Conservation (phyloP, 2,113 vertebrate genomes). For the Apeltes quadracus region DNA sequence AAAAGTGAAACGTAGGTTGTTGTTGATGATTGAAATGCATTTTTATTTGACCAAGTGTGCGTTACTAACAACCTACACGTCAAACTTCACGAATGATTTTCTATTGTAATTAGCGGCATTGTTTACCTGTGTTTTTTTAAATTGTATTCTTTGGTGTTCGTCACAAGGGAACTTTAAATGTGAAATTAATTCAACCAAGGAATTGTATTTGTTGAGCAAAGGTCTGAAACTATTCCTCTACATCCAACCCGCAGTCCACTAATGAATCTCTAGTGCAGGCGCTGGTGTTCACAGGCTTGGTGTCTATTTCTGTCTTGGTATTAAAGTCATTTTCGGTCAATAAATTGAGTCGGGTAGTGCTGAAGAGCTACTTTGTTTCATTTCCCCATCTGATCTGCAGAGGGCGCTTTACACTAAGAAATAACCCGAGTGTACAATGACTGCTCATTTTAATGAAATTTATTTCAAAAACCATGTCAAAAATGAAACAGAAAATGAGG, state of each 20-base stretch:
- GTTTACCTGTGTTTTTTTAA: constrained; percentile 23
- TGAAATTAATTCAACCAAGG: not conserved
- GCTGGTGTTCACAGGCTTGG: constrained; percentile 52
- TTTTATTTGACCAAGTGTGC: not conserved
- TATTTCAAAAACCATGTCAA: constrained; percentile 75
- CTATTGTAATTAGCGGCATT: not conserved
- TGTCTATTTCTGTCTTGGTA: constrained; percentile 12
- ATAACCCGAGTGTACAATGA: not conserved
- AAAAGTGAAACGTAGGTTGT: not conserved
- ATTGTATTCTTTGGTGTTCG: constrained; percentile 11
- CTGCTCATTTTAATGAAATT: constrained; percentile 59
- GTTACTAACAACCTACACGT: constrained; percentile 5
- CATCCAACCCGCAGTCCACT: constrained; percentile 16
- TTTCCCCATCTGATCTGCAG: constrained; percentile 42
- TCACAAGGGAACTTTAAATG: constrained; percentile 8
- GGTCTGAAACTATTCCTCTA: constrained; percentile 14
- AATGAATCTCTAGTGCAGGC: constrained; percentile 67
- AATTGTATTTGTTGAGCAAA: constrained; percentile 4
- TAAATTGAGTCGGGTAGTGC: constrained; percentile 46
- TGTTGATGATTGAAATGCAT: not conserved
- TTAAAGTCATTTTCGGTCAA: constrained; percentile 48
- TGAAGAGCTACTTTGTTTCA: not conserved
- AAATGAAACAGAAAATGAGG: constrained; percentile 62
- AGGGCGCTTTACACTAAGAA: constrained; percentile 53
- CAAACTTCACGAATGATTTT: not conserved